These are phyloP conservation scores for Agrochola lota DNA, from an alignment of 2,888 invertebrate species.

Conservation along the genomic window DNA sequence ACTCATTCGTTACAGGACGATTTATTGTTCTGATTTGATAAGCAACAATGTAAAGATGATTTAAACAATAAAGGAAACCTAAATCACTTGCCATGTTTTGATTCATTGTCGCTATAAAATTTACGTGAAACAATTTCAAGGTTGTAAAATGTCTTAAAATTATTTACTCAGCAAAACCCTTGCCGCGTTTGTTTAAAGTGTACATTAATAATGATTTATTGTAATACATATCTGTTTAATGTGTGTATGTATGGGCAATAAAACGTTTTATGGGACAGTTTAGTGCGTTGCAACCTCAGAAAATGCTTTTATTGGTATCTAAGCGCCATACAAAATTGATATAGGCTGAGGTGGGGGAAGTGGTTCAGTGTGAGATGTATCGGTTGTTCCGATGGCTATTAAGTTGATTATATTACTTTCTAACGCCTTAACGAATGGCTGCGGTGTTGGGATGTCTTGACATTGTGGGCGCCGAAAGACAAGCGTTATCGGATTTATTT, in stretches of 20 bases:
- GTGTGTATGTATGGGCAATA: conserved; percentile 87
- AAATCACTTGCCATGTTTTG: conserved; percentile 79
- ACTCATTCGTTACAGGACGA: conserved; percentile 67
- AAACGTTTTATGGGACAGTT: conserved; percentile 87
- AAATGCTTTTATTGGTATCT: conserved; percentile 86
- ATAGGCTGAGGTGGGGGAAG: conserved; percentile 73
- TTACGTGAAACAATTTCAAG: conserved; percentile 82
- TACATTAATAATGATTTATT: conserved; percentile 88
- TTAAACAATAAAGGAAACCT: conserved; percentile 76
- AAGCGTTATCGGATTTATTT: conserved; percentile 1
- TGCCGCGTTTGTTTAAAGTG: conserved; percentile 84
- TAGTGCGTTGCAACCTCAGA: conserved; percentile 84
- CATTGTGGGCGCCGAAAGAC: conserved; percentile 41
- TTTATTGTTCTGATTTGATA: conserved; percentile 75
- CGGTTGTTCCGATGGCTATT: conserved; percentile 60
- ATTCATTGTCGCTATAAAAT: conserved; percentile 82
- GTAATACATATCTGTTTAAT: conserved; percentile 86
- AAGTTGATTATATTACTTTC: conserved; percentile 61
- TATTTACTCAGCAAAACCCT: conserved; percentile 84
- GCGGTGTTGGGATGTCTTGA: conserved; percentile 29
- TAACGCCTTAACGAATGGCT: conserved; percentile 53
- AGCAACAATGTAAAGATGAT: conserved; percentile 78
- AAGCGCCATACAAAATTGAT: conserved; percentile 81
- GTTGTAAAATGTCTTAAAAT: conserved; percentile 84
- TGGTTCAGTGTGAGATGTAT: conserved; percentile 64